A percentile compares a stretch with the other conserved stretches of the same genome.
Conservation (phyloP, 2,888 invertebrate species). For the Zelleria hepariella region DNA sequence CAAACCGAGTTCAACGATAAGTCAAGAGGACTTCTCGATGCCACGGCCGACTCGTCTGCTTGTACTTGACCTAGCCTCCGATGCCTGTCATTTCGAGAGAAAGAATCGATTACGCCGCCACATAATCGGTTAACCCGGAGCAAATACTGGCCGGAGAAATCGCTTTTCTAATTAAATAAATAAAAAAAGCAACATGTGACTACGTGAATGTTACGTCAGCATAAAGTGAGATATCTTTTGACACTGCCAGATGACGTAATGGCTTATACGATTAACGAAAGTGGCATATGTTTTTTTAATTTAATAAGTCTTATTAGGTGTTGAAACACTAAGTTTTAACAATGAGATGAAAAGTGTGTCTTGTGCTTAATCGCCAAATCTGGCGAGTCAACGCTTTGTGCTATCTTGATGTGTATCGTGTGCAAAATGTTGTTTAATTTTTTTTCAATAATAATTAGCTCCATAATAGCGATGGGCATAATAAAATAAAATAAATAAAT, state of each 20-base stretch:
- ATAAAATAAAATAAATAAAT: too few relatives aligned
- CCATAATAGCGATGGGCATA: too few relatives aligned
- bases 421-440: not conserved
- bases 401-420: not conserved
- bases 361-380: not conserved
- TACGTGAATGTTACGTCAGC: not conserved
- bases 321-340: not conserved
- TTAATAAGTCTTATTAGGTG: not conserved
- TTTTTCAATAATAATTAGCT: too few relatives aligned
- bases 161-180: not conserved
- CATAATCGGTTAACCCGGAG: not conserved
- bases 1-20: conserved; percentile 25
- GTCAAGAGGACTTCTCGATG: conserved; percentile 27
- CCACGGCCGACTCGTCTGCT: conserved; percentile 35
- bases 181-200: not conserved
- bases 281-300: not conserved
- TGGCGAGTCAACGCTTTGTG: not conserved
- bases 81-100: not conserved
- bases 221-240: not conserved
- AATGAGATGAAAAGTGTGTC: not conserved
- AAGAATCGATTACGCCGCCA: not conserved
- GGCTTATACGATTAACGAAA: not conserved
- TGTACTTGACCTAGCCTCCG: conserved; percentile 51
- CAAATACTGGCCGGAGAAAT: not conserved
- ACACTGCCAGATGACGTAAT: not conserved